Conservation (phyloP, 2,797 vertebrate genomes). For the Rhodeus uyekii region DNA sequence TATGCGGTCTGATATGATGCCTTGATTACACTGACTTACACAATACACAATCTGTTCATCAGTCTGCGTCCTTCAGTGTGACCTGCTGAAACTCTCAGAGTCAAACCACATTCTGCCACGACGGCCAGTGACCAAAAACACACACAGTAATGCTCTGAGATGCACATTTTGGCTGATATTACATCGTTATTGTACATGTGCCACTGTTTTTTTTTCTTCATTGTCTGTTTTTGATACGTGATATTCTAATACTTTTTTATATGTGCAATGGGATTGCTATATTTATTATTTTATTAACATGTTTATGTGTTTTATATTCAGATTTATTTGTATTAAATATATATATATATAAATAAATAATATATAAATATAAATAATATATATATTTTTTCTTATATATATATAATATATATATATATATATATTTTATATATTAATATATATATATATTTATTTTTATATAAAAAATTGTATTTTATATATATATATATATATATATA, state of each 20-base stretch:
- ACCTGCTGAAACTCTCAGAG: slow-evolving; percentile 28
- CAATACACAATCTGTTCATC: slow-evolving; percentile 56
- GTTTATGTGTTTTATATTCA: not conserved
- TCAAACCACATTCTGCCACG: not conserved
- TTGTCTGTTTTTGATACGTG: not conserved
- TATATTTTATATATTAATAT: too few species aligned
- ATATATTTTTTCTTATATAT: too few species aligned
- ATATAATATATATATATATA: too few species aligned
- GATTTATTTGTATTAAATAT: too few species aligned
- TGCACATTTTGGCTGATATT: not conserved
- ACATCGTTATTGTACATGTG: not conserved
- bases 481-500: too few species aligned
- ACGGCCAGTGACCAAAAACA: not conserved
- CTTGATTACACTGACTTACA: slow-evolving; percentile 49
- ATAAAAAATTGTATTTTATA: too few species aligned
- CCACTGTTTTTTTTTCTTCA: not conserved
- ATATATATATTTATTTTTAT: too few species aligned
- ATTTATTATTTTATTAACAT: not conserved
- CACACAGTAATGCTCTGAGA: not conserved
- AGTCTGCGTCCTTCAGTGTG: slow-evolving; percentile 47
- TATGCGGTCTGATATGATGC: slow-evolving; percentile 39
- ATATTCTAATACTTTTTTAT: not conserved
- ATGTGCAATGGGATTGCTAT: not conserved
- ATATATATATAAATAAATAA: not conserved
- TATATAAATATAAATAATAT: too few species aligned